These are phyloP conservation scores for Malaclemys terrapin DNA, from an alignment of 2,113 vertebrate genomes.

Conservation along the genomic window DNA sequence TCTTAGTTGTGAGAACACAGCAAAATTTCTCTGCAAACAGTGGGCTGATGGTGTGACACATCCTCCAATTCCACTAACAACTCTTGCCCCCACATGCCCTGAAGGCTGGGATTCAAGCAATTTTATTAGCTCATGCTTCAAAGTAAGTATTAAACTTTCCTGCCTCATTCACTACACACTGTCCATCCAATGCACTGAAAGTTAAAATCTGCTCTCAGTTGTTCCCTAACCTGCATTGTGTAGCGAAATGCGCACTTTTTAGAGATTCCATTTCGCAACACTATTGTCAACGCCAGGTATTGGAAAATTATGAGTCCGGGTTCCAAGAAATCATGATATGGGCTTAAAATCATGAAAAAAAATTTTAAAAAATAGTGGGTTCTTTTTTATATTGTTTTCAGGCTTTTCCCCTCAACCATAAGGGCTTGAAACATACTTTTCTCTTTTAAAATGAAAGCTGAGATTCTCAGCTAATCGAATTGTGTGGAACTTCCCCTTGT, in stretches of 20 bases:
- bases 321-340: not conserved
- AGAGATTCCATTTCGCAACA: not conserved
- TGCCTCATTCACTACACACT: not conserved
- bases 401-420: not conserved
- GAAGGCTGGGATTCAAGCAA: conserved; percentile 78
- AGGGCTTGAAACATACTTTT: not conserved
- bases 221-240: accelerated
- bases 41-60: conserved; percentile 77
- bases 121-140: conserved; percentile 77
- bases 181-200: not conserved
- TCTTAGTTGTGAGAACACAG: conserved; percentile 84
- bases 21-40: conserved; percentile 91
- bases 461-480: not conserved
- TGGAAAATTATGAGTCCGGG: not conserved
- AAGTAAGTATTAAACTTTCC: conserved; percentile 74
- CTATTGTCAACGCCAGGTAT: not conserved
- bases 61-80: conserved; percentile 71
- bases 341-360: accelerated
- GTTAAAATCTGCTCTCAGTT: not conserved
- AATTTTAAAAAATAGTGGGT: not conserved
- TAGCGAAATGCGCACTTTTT: not conserved
- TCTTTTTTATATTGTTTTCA: not conserved
- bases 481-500: not conserved
- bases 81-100: conserved; percentile 72
- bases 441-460: not conserved